Percentiles rank a stretch among this genome's conserved stretches.
Conservation (phyloP, 2,113 vertebrate species). For the Ochotona princeps region DNA sequence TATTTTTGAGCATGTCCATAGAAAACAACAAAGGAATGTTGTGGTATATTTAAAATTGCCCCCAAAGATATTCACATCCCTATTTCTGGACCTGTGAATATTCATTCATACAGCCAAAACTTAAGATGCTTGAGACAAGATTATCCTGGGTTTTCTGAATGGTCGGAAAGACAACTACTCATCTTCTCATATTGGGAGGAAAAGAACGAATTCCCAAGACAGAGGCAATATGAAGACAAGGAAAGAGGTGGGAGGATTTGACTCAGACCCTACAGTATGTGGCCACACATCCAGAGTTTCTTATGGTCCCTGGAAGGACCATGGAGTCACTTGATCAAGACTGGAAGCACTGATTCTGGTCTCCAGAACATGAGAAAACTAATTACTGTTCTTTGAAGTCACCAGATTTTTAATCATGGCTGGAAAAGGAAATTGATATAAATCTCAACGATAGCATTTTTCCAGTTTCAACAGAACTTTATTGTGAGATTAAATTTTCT, state of each 20-base stretch:
- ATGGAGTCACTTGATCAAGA: no score
- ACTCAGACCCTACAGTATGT: no score
- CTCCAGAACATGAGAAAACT: background rate
- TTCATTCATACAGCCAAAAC: background rate
- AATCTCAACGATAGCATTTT: background rate
- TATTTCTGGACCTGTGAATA: background rate
- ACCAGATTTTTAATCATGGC: fast-evolving
- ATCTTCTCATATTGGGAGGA: background rate
- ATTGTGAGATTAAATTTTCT: background rate
- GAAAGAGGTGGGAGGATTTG: background rate
- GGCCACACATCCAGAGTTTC: background rate
- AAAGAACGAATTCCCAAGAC: background rate
- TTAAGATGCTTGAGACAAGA: background rate
- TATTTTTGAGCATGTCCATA: background rate
- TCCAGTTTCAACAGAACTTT: background rate
- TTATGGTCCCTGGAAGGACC: no score
- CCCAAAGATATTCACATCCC: background rate
- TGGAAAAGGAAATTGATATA: background rate
- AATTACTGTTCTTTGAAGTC: background rate
- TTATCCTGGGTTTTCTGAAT: background rate
- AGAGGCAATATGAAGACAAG: background rate
- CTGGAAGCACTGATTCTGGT: background rate
- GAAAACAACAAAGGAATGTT: background rate
- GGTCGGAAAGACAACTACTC: background rate
- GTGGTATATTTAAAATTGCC: background rate